Evolutionary conservation across 92 coral and sea anemone genomes (phyloP).

Genomic region (Epizoanthus rinbou): DNA sequence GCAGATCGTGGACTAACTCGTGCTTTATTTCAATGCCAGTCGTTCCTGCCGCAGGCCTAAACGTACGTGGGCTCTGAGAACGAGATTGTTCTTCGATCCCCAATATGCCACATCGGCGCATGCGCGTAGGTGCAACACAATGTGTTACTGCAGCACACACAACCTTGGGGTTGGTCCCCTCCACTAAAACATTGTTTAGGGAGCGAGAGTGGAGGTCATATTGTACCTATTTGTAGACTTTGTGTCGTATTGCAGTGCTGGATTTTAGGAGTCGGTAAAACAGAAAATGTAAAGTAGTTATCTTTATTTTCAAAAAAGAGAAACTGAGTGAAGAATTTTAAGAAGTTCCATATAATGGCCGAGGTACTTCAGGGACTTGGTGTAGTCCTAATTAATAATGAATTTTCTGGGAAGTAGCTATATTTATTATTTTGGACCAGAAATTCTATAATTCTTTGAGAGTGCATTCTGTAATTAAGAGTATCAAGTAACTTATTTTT

Average conservation of each 20-base stretch:
- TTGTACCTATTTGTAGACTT: background rate
- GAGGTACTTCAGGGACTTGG: background rate
- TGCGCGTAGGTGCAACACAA: too few species aligned
- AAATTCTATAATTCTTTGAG: constrained; percentile 35
- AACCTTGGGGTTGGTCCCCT: too few species aligned
- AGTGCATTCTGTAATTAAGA: constrained; percentile 18
- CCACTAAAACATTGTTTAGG: too few species aligned
- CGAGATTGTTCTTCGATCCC: too few species aligned
- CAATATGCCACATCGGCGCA: too few species aligned
- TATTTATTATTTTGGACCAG: constrained; percentile 37
- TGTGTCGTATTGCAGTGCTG: background rate
- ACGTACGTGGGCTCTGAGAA: too few species aligned
- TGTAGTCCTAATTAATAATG: background rate
- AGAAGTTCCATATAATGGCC: background rate
- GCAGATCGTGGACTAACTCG: too few species aligned
- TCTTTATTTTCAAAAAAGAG: background rate
- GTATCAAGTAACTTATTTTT: constrained; percentile 32
- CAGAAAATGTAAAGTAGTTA: background rate
- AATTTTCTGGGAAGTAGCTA: background rate
- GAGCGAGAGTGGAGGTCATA: background rate
- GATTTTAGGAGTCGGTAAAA: background rate
- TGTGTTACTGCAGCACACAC: too few species aligned
- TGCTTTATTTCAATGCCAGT: too few species aligned
- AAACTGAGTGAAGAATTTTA: background rate
- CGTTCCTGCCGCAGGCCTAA: too few species aligned